Evolutionary conservation across 1,140 invertebrate genomes (phyloP).

Genomic region (Tetramorium parvispinum): DNA sequence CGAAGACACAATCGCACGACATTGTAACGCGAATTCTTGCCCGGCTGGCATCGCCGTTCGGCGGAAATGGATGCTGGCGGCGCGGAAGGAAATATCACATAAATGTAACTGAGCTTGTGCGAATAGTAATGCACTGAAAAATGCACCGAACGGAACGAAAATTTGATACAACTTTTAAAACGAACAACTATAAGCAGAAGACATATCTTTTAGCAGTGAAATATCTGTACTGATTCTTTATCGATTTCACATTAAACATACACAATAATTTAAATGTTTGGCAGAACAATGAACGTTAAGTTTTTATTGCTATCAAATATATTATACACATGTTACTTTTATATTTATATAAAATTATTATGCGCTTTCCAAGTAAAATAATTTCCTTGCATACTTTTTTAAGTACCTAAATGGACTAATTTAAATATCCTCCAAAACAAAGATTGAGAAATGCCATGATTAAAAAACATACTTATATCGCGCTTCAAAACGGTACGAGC

Average conservation of each 20-base stretch:
- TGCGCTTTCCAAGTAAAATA: not conserved
- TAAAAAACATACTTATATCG: not conserved
- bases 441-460: not conserved
- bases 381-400: not conserved
- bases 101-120: conserved; percentile 24
- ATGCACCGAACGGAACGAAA: not conserved
- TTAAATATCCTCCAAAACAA: not conserved
- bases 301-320: not conserved
- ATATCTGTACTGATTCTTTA: not conserved
- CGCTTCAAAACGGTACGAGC: not conserved
- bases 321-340: not conserved
- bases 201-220: not conserved
- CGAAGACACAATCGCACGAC: conserved; percentile 12
- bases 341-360: not conserved
- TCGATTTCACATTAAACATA: not conserved
- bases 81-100: conserved; percentile 34
- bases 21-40: not conserved
- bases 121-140: conserved; percentile 28
- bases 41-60: not conserved
- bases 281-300: not conserved
- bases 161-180: not conserved
- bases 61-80: conserved; percentile 35
- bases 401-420: too few relatives aligned
- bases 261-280: not conserved
- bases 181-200: not conserved